Evolutionary conservation across 2,888 invertebrate species (phyloP), one percentile per base, ranked within the genome.

Genomic region (Callosobruchus maculatus): DNA sequence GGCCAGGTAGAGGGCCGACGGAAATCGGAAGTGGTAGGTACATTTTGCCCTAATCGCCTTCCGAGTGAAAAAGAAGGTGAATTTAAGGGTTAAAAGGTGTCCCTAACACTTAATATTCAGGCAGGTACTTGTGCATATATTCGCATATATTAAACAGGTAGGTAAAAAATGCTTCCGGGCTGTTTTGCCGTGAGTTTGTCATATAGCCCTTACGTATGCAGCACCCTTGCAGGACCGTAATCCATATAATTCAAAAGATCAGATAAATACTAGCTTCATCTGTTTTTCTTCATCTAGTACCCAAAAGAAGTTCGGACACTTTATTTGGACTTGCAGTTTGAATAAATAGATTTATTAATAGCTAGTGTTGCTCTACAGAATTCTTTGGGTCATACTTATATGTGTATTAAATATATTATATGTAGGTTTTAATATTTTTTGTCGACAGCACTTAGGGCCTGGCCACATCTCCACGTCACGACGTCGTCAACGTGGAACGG

Each of bases 31-130:
- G 31, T 21, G 71, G 68, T 73, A 75, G 77, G 77, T 72, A 76
- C 77, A 77, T 73, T 76, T 77, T 77, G n/a, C 74, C 79, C 75
- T 78, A 78, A 77, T 77, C 74, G 76, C 71, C 68, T 73, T 73
- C 71, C 70, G 72, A 67, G 75, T 70, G 74, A 77, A 77, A 74
- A 74, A 77, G 75, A 76, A 76, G 77, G 75, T 75, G 76, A 73
- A 74, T 76, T 77, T 79, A 77, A 80, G 84, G 84, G 84, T 85
- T 83, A 81, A 85, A 83, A 82, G 87, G 87, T 87, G 86, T 87
- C 86, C 85, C 84, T 87, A 86, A 86, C 87, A 87, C 86, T 87
- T 87, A 87, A 87, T 86, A 87, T 87, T 84, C 86, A 86, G 86
- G 86, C 87, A 87, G 87, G 87, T 87, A 87, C 85, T 83, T 85